Evolutionary conservation across 30 jellyfish, hydroid and myxozoan genomes (phyloP), one percentile per base, ranked within the genome.

Genomic region (Hydractinia symbiolongicarpus): DNA sequence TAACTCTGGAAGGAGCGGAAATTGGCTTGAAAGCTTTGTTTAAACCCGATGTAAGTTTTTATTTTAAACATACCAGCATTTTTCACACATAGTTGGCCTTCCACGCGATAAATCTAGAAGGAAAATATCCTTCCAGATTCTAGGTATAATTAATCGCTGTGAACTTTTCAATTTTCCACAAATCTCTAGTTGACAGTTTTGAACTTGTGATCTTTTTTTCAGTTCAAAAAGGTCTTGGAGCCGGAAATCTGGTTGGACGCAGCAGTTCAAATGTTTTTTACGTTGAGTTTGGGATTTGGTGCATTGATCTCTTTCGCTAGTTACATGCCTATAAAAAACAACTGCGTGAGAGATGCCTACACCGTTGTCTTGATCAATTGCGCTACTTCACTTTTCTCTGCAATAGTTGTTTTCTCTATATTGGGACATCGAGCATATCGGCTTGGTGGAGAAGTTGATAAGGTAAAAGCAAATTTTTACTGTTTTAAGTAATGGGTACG

Each of bases 201-300:
- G 1, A 13, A 58, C 15, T 30, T 30, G 44, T 30, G 2, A 30
- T 54, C 82, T 66, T 20, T 72, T 20, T 84, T 84, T 17, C 84
- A 91, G 98, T 91, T 81, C 68, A 4, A 61, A 4, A 67, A 69
- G 77, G 66, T 91, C 79, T 72, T 61, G 77, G 96, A 91, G 15
- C 95, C 98, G 4, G 91, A 84, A 67, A 91, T 91, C 55, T 91
- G 98, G 98, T 86, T 84, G 95, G 98, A 91, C 78, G 98, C 98
- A 54, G 98, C 98, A 19, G 83, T 96, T 10, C 98, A 91, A 66
- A 91, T 91, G 98, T 91, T 91, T 68, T 91, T 86, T 85, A 91
- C 98, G 4, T 89, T 91, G 79, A 86, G 96, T 82, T 85, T 91
- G 15, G 98, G 98, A 67, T 91, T 91, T 76, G 98, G 98, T 72